Percentiles rank a stretch among this genome's conserved stretches.
Evolutionary conservation across 2,113 vertebrate species (phyloP).

Genomic region (Notechis scutatus): DNA sequence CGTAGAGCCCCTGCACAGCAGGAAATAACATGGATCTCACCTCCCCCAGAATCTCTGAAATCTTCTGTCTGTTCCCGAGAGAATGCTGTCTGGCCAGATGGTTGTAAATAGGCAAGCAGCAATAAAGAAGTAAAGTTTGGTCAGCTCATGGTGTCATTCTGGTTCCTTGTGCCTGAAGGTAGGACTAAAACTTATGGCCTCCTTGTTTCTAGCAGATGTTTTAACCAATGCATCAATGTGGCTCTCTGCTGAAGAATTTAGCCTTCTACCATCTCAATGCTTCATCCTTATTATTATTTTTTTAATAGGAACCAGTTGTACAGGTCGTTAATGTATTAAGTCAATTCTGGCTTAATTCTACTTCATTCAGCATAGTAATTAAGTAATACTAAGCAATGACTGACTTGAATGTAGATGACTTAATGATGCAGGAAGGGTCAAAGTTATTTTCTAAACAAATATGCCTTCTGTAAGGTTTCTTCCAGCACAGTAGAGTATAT

Average conservation of each 20-base stretch:
- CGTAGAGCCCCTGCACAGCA: not conserved
- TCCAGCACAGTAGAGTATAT: not conserved
- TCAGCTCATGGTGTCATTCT: not conserved
- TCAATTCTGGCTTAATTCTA: not conserved
- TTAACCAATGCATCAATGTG: not conserved
- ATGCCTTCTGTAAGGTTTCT: not conserved
- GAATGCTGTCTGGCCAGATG: not conserved
- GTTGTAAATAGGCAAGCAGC: not conserved
- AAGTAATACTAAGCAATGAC: not conserved
- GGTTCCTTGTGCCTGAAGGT: not conserved
- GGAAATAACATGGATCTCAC: not conserved
- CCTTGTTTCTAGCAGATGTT: not conserved
- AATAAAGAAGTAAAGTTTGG: not conserved
- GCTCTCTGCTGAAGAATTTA: not conserved
- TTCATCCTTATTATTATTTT: not conserved
- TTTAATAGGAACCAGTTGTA: not conserved
- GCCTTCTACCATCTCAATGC: not conserved
- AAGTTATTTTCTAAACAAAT: not conserved
- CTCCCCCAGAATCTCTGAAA: not conserved
- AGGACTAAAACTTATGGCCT: not conserved
- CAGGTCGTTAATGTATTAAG: not conserved
- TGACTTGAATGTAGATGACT: not conserved
- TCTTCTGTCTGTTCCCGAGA: not conserved
- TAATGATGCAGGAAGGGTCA: not conserved
- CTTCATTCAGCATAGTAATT: not conserved